A percentile compares a stretch with the other conserved stretches of the same genome.
phyloP scores from a whole-genome alignment of 2,113 vertebrate genomes.

The Calidris pygmaea region DNA sequence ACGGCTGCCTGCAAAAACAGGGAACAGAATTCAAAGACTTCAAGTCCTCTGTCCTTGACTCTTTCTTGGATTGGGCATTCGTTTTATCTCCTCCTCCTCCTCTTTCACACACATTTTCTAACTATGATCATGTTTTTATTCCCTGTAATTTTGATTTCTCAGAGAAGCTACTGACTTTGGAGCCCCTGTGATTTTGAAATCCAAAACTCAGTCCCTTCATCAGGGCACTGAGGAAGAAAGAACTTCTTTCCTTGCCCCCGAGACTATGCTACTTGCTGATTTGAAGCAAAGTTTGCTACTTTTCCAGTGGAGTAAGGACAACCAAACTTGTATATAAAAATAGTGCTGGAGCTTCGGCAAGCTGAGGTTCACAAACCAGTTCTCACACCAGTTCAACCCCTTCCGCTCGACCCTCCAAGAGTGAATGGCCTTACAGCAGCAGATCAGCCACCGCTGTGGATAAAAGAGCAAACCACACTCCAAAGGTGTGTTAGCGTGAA shows the following conservation, averaged over 20 bases:
- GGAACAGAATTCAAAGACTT: not conserved
- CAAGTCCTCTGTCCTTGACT: not conserved
- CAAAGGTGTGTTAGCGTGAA: slow-evolving; percentile 17
- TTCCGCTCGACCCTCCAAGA: not conserved
- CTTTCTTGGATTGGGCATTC: not conserved
- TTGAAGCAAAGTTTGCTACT: not conserved
- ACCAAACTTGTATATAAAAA: not conserved
- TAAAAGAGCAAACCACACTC: slow-evolving; percentile 17
- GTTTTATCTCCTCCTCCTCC: not conserved
- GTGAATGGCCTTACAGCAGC: not conserved
- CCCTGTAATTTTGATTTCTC: not conserved
- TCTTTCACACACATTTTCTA: not conserved
- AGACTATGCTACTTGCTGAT: not conserved
- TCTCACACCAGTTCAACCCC: not conserved
- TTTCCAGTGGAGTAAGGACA: not conserved
- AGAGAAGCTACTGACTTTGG: not conserved
- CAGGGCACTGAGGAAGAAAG: not conserved
- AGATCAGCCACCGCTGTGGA: not conserved
- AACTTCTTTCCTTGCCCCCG: not conserved
- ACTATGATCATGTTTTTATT: not conserved
- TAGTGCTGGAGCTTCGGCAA: not conserved
- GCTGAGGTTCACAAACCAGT: not conserved
- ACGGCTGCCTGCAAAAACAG: not conserved
- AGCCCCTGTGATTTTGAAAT: not conserved
- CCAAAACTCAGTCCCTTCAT: not conserved